These are phyloP conservation scores for Anguilla japonica DNA, from an alignment of 2,113 vertebrate species.

Conservation along the genomic window DNA sequence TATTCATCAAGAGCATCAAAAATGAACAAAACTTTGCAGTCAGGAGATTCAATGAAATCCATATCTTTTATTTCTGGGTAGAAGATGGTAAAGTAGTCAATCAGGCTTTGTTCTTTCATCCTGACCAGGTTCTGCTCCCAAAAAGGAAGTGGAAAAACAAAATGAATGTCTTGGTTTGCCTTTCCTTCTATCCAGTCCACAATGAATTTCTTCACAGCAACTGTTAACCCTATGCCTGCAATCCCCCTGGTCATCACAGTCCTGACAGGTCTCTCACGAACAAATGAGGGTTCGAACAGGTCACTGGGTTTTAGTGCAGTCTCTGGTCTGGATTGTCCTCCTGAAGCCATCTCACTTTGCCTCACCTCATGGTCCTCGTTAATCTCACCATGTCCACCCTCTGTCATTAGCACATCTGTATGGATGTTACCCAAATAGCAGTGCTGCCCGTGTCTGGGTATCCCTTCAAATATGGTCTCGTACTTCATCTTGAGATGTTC, in stretches of 20 bases:
- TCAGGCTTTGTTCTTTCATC: slow-evolving; percentile 39
- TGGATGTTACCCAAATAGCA: slow-evolving; percentile 51
- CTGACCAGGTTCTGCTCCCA: slow-evolving; percentile 46
- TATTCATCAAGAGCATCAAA: slow-evolving; percentile 67
- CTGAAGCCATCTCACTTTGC: neutral
- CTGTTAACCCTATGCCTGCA: slow-evolving; percentile 59
- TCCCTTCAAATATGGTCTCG: slow-evolving; percentile 56
- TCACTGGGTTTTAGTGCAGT: slow-evolving; percentile 41
- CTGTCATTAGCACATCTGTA: slow-evolving; percentile 52
- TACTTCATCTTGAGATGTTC: slow-evolving; percentile 36
- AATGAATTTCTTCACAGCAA: slow-evolving; percentile 52
- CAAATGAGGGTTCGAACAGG: slow-evolving; percentile 51
- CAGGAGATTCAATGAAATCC: slow-evolving; percentile 43
- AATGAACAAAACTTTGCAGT: slow-evolving; percentile 60
- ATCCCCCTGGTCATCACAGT: slow-evolving; percentile 61
- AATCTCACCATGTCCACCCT: slow-evolving; percentile 43
- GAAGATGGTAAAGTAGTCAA: slow-evolving; percentile 50
- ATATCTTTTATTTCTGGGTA: slow-evolving; percentile 42
- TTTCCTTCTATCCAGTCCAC: slow-evolving; percentile 62
- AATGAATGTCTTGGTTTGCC: slow-evolving; percentile 63
- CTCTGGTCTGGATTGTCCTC: slow-evolving; percentile 21
- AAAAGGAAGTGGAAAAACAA: slow-evolving; percentile 62
- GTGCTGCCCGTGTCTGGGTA: slow-evolving; percentile 51
- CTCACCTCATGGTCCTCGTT: slow-evolving; percentile 49
- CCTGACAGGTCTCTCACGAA: slow-evolving; percentile 32